These are phyloP conservation scores for Euglossa dilemma DNA, from an alignment of 1,140 invertebrate genomes.

Conservation along the genomic window DNA sequence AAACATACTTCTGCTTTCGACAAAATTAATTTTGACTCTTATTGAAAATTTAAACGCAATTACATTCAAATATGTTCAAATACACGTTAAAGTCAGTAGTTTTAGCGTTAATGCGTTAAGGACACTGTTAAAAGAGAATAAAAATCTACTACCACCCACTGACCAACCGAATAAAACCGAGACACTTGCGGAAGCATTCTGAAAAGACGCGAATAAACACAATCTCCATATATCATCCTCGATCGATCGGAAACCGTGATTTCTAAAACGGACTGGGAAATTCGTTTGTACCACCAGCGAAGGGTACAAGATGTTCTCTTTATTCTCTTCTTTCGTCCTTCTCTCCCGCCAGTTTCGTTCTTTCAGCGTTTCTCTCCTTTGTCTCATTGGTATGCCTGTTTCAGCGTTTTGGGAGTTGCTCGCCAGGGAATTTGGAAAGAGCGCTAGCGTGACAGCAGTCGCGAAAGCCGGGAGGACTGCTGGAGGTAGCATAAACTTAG, in stretches of 20 bases:
- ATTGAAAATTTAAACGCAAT: no score
- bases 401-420: conserved; percentile 61
- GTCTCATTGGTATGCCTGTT: conserved; percentile 76
- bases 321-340: background rate
- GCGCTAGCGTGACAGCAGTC: conserved; percentile 57
- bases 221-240: no score
- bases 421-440: conserved; percentile 61
- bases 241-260: conserved; percentile 42
- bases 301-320: conserved; percentile 34
- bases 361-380: conserved; percentile 24
- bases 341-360: background rate
- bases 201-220: no score
- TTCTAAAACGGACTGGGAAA: conserved; percentile 23
- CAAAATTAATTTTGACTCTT: no score
- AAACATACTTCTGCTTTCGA: no score
- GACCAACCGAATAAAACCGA: no score
- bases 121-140: no score
- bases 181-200: no score
- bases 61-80: no score
- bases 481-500: conserved; percentile 76
- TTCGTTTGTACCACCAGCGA: conserved; percentile 40
- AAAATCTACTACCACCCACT: no score
- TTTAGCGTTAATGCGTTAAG: no score
- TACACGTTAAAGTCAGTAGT: no score
- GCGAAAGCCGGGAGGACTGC: conserved; percentile 42